Evolutionary conservation across 2,888 invertebrate genomes (phyloP).

Genomic region (Tetragnatha montana): DNA sequence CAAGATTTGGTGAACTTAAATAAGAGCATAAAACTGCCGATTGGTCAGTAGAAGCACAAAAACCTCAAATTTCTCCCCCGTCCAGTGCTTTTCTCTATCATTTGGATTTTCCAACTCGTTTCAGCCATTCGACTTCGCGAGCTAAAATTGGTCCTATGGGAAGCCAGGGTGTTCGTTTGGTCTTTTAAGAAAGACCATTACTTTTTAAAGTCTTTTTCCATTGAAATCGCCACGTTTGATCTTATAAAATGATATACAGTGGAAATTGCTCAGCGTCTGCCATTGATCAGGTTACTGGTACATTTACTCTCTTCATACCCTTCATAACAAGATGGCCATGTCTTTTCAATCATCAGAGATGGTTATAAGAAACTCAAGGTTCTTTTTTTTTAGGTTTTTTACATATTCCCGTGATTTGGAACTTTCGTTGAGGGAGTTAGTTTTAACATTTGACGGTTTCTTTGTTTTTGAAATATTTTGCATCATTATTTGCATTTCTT

Average conservation of each 20-base stretch:
- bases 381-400: neutral
- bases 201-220: conserved; percentile 29
- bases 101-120: conserved; percentile 34
- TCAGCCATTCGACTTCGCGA: conserved; percentile 30
- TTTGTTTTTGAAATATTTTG: too few relatives aligned
- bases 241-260: conserved; percentile 44
- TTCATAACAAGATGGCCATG: neutral
- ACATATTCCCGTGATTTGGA: too few relatives aligned
- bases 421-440: too few relatives aligned
- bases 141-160: conserved; percentile 38
- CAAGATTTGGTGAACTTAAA: neutral
- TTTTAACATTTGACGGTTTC: too few relatives aligned
- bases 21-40: conserved; percentile 3
- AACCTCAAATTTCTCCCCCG: conserved; percentile 16
- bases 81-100: conserved; percentile 34
- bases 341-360: neutral
- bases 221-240: conserved; percentile 43
- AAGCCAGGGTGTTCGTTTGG: conserved; percentile 7
- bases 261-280: conserved; percentile 7
- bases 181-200: conserved; percentile 45
- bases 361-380: neutral
- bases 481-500: too few relatives aligned
- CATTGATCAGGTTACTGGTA: conserved; percentile 16
- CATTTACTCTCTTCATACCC: neutral
- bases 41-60: conserved; percentile 11